phyloP scores from a whole-genome alignment of 2,797 vertebrate species.

The Hybognathus amarus region DNA sequence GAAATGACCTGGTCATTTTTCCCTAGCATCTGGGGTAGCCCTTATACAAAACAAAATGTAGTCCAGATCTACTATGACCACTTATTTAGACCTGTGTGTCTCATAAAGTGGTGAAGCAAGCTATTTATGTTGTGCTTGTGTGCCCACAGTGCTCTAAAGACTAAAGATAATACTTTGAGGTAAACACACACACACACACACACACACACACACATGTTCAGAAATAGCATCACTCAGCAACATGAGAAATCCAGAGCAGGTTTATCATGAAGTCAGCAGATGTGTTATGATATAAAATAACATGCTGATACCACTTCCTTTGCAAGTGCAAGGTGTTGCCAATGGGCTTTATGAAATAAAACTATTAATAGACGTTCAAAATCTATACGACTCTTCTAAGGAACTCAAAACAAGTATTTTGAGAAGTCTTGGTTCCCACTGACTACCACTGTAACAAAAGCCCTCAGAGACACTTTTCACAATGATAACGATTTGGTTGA shows the following conservation, averaged over 20 bases:
- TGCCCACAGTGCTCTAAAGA: background rate
- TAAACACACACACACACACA: background rate
- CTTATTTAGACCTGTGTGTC: background rate
- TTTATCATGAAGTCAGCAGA: background rate
- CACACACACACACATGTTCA: background rate
- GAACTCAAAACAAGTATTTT: background rate
- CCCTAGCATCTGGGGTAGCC: background rate
- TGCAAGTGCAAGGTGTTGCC: background rate
- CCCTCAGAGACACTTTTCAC: background rate
- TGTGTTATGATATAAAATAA: background rate
- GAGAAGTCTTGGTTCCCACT: background rate
- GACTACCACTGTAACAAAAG: background rate
- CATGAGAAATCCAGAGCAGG: background rate
- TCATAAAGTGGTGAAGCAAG: background rate
- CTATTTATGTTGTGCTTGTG: background rate
- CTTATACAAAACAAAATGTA: background rate
- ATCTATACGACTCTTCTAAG: background rate
- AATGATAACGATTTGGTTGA: background rate
- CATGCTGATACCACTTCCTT: background rate
- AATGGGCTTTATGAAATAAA: background rate
- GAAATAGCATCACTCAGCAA: slow-evolving; percentile 2
- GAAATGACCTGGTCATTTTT: background rate
- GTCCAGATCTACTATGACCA: background rate
- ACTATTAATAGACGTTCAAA: background rate
- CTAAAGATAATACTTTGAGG: background rate